Conservation (phyloP, 2,113 vertebrate species). For the Sinosuthora webbiana region DNA sequence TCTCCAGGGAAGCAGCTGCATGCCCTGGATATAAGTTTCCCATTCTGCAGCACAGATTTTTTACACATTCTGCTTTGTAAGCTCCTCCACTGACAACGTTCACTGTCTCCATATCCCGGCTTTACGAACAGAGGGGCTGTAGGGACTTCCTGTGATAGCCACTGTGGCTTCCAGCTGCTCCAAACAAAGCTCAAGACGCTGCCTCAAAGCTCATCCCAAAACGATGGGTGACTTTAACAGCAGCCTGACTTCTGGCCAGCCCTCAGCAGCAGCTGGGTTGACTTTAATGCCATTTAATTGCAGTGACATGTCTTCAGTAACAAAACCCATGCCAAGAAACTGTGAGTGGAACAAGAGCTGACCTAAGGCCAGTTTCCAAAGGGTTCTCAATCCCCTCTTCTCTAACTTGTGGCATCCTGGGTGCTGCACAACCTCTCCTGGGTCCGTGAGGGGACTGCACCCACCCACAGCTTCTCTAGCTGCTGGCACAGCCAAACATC, state of each 20-base stretch:
- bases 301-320: not conserved
- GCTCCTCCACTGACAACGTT: accelerated
- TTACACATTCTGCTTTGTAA: not conserved
- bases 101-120: accelerated
- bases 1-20: not conserved
- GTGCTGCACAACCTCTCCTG: not conserved
- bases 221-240: not conserved
- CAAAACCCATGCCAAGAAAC: not conserved
- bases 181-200: not conserved
- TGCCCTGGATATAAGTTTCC: not conserved
- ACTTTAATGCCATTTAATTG: not conserved
- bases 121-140: not conserved
- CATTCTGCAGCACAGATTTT: not conserved
- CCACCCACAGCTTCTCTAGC: not conserved
- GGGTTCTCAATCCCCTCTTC: not conserved
- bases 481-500: accelerated
- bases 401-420: not conserved
- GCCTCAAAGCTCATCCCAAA: not conserved
- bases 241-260: not conserved
- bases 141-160: not conserved
- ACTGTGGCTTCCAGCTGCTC: not conserved
- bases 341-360: not conserved
- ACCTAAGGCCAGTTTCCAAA: not conserved
- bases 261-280: not conserved
- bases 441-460: not conserved